Evolutionary conservation across 2,888 invertebrate genomes (phyloP).

Genomic region (Oxycera nigricornis): DNA sequence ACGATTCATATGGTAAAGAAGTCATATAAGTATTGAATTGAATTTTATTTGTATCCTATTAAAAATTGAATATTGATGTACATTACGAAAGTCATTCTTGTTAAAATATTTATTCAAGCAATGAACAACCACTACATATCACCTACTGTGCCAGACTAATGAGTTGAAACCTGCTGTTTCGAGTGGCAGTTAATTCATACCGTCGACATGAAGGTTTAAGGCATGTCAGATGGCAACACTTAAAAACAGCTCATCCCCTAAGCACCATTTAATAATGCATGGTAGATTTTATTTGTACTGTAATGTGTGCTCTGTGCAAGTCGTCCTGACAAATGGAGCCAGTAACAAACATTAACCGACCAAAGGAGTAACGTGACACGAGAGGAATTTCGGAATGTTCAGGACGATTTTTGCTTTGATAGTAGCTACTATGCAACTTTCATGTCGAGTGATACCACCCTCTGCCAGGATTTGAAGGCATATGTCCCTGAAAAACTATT

Average conservation of each 20-base stretch:
- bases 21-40: too few relatives aligned
- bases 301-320: slow-evolving; percentile 22
- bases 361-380: not conserved
- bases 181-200: not conserved
- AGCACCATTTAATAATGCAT: slow-evolving; percentile 29
- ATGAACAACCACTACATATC: too few relatives aligned
- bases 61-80: too few relatives aligned
- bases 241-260: slow-evolving; percentile 27
- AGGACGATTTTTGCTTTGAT: slow-evolving; percentile 12
- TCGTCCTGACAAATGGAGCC: not conserved
- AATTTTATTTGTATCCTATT: too few relatives aligned
- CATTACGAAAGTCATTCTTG: too few relatives aligned
- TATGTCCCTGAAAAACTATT: not conserved
- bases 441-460: not conserved
- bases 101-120: too few relatives aligned
- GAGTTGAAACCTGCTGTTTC: too few relatives aligned
- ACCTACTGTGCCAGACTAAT: too few relatives aligned
- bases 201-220: not conserved
- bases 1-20: too few relatives aligned
- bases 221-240: slow-evolving; percentile 28
- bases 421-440: not conserved
- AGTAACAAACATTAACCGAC: not conserved
- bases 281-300: slow-evolving; percentile 27
- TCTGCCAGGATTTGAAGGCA: too few relatives aligned
- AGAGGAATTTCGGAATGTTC: slow-evolving; percentile 8